Evolutionary conservation across 2,113 vertebrate genomes (phyloP), one percentile per base, ranked within the genome.

Genomic region (Anhinga rufa): DNA sequence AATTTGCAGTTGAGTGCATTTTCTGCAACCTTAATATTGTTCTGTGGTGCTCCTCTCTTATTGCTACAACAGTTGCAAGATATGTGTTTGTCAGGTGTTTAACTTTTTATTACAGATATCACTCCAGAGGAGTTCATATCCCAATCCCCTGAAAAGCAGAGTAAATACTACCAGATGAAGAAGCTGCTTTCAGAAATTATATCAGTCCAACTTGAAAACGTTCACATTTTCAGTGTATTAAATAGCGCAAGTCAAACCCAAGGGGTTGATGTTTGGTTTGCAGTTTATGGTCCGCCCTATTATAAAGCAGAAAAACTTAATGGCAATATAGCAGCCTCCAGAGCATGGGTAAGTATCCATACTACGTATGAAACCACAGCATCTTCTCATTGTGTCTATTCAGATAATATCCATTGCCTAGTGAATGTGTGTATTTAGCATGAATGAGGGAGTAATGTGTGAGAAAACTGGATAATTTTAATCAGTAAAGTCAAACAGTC

Each of bases 181-280:
- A 97, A 92, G 42, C 40, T 95, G 26, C 88, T 99, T 80, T 98
- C 98, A 14, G 98, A 99, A 82, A 93, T 99, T 66, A 61, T 98
- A 48, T 98, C 98, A 68, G 98, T 97, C 18, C 93, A 93, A 9
- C 86, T 93, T 1, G 98, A 98, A 60, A 98, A 98, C 1, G 85
- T 99, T 54, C 98, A 99, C 34, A 84, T 99, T 92, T 99, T 99
- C 97, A 99, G 99, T 31, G 98, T 98, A n/a, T 87, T 98, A 51
- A 98, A 95, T 13, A 95, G 94, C 42, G 79, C 94, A 8, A 96
- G 68, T 46, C 96, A 93, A 17, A 82, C 72, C 40, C 97, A 10
- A 72, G 97, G 97, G 36, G 64, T 98, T 80, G 97, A 97, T 66
- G 82, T 99, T 51, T 99, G 99, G 99, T 99, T 99, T 49, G 96